Evolutionary conservation across 2,888 invertebrate species (phyloP).

Genomic region (Chrysotoxum bicinctum): DNA sequence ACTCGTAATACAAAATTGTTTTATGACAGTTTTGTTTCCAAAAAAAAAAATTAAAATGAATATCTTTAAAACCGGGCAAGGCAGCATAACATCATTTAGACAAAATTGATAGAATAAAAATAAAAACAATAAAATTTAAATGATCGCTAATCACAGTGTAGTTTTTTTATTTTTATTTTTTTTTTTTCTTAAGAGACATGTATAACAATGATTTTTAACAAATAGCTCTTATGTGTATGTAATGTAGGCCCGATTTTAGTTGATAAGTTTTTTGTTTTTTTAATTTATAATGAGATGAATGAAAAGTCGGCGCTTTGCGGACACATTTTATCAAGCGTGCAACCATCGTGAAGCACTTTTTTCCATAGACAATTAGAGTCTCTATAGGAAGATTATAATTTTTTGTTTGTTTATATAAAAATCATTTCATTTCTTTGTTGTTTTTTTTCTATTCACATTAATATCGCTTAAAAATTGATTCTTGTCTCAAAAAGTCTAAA

Average conservation of each 20-base stretch:
- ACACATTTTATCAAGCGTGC: conserved; percentile 61
- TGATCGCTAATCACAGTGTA: conserved; percentile 64
- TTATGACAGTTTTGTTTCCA: conserved; percentile 13
- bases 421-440: conserved; percentile 18
- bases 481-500: conserved; percentile 62
- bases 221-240: conserved; percentile 46
- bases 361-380: conserved; percentile 71
- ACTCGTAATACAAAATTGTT: conserved; percentile 22
- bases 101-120: conserved; percentile 17
- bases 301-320: conserved; percentile 49
- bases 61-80: conserved; percentile 37
- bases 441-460: not conserved
- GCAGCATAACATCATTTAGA: conserved; percentile 41
- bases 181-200: conserved; percentile 35
- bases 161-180: conserved; percentile 39
- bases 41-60: not conserved
- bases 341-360: conserved; percentile 71
- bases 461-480: conserved; percentile 34
- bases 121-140: conserved; percentile 43
- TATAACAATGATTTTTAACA: conserved; percentile 55
- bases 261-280: conserved; percentile 7
- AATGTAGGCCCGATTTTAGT: conserved; percentile 26
- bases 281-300: conserved; percentile 11
- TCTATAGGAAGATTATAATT: conserved; percentile 61
- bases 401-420: conserved; percentile 24